Evolutionary conservation across 2,113 vertebrate genomes (phyloP), one percentile per base, ranked within the genome.

Genomic region (Spea bombifrons): DNA sequence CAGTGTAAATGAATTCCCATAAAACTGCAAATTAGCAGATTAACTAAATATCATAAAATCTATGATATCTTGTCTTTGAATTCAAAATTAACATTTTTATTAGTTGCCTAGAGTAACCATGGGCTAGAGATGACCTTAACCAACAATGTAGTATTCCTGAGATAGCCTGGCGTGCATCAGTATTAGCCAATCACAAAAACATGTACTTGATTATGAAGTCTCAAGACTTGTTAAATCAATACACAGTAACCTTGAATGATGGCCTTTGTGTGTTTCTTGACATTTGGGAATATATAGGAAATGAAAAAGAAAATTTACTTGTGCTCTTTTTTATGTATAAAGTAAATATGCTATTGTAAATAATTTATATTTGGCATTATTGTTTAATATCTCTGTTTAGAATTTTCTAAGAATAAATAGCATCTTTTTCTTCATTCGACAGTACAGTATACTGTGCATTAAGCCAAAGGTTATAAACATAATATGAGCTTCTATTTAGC

Each of bases 1-100:
- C 30, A 30, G 30, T 30, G 30, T 30, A 30, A 30, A 30, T 30
- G 1, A 30, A 30, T 30, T 30, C 30, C 30, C 30, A 30, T 30
- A 30, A 30, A 30, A 59, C 10, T 59, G 10, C 81, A 81, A 82
- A 84, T 85, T 86, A 81, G 81, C 84, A 85, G 83, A 86, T 77
- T 61, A 83, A 65, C 46, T 78, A 71, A 85, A 82, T 84, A 85
- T 78, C 65, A 80, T 74, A 67, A 68, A 66, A 43, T 44, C 43
- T 78, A 83, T 78, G 82, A 76, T 75, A 82, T 83, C 81, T 68
- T 52, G 83, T 84, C 83, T 68, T 78, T 55, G 81, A 84, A 74
- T 46, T 85, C 85, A 84, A 80, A 85, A 87, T 83, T 84, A 83
- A 84, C 73, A 84, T 89, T 90, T 88, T 90, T 90, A 88, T 89